Base-by-base conservation (phyloP, 2,888 invertebrate species). In the Diogma glabrata region DNA sequence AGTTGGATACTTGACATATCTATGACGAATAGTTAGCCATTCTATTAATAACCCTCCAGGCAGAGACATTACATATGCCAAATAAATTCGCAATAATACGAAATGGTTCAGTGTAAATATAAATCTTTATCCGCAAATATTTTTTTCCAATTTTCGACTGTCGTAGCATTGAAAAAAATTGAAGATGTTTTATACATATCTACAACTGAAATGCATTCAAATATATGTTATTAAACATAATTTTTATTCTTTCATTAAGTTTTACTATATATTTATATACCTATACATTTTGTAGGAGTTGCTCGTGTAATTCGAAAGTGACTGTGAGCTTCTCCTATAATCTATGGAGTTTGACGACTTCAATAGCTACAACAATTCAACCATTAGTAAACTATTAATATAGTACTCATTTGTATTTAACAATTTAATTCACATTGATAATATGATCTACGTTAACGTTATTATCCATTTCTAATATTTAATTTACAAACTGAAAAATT, bases 1-100 rank as follows among this genome's bases (percentile, higher is more conserved):
- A 10, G 19, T 19, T 17, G 57, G 57, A 56, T 54, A 58, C 38
- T 53, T 55, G 3, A 57, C 45, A 16, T 51, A 56, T 36, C 54
- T 50, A 8, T 51, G 47, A 1, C 54, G 50, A 28, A 55, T 47
- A 1, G 53, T 26, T n/a, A 9, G 52, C 17, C 8, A 56, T 49
- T n/a, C 49, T 26, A 4, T 51, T 12, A 8, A 57, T 52, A 8
- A 49, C 47, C 3, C 10, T 12, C 55, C 55, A 56, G 8, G 53
- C 53, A 6, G 53, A 46, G 5, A 55, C 53, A 8, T 47, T 53
- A 4, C 51, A n/a, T 5, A 57, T 53, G 5, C 50, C 47, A 54
- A 58, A 57, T 47, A 55, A 33, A 36, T 47, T 28, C 9, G 24
- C 46, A 8, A 58, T 28, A 12, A 51, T 30, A 12, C 50, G 28